phyloP scores from a whole-genome alignment of 1,140 invertebrate species.

The Pentalonia nigronervosa region DNA sequence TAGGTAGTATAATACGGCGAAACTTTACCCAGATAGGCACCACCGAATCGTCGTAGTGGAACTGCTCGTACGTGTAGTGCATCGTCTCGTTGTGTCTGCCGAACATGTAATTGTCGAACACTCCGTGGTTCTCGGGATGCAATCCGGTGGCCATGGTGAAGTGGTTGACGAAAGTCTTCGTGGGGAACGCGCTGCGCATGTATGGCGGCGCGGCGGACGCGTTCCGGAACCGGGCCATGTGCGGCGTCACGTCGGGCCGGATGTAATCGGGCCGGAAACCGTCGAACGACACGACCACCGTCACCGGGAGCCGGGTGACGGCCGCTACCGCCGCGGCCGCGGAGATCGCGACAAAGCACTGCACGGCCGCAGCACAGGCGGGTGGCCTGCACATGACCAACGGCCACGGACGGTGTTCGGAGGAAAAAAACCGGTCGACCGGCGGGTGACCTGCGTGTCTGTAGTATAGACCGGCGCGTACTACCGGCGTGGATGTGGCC shows the following conservation, averaged over 20 bases:
- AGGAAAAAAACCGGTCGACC: background rate
- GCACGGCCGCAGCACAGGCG: background rate
- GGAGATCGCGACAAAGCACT: background rate
- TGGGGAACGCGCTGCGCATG: constrained; percentile 75
- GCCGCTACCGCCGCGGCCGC: background rate
- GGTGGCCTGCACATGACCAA: background rate
- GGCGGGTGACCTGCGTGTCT: background rate
- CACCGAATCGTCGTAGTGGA: constrained; percentile 66
- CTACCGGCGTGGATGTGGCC: background rate
- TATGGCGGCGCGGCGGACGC: constrained; percentile 71
- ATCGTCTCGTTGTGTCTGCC: constrained; percentile 67
- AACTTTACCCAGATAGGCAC: constrained; percentile 69
- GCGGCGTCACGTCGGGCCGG: constrained; percentile 68
- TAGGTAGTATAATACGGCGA: background rate
- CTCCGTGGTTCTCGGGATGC: constrained; percentile 77
- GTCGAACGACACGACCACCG: constrained; percentile 75
- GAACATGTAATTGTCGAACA: constrained; percentile 73
- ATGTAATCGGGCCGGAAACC: constrained; percentile 78
- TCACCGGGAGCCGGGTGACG: constrained; percentile 11
- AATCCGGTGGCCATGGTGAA: constrained; percentile 80
- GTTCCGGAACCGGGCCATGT: constrained; percentile 67
- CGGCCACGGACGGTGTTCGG: background rate
- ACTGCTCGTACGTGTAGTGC: constrained; percentile 66
- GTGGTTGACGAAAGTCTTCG: constrained; percentile 84
- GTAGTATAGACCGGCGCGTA: background rate